A percentile compares a stretch with the other conserved stretches of the same genome.
Conservation (phyloP, 2,797 vertebrate species). For the Dicrostonyx torquatus region DNA sequence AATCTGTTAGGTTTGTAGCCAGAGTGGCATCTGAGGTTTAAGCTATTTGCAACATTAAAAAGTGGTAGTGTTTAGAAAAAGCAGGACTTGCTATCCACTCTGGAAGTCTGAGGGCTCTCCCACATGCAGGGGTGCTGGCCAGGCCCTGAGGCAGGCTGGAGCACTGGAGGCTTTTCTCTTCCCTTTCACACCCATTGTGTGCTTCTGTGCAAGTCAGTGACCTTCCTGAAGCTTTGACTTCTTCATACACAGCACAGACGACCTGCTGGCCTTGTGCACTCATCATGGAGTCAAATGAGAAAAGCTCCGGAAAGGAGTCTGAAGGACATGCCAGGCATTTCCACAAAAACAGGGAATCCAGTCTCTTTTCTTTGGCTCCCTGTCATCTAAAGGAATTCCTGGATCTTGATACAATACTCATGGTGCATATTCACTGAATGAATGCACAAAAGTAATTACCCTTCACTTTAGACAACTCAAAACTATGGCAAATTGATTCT, state of each 20-base stretch:
- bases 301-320: not conserved
- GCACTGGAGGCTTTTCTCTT: not conserved
- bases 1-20: not conserved
- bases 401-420: not conserved
- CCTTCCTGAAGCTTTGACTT: not conserved
- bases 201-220: not conserved
- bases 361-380: not conserved
- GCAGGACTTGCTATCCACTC: not conserved
- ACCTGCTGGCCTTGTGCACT: not conserved
- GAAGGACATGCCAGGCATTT: not conserved
- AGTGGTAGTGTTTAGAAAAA: not conserved
- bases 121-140: fast-evolving
- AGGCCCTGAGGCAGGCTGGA: fast-evolving
- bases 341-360: not conserved
- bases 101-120: not conserved
- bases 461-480: slow-evolving; percentile 10
- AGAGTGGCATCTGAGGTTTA: not conserved
- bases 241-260: not conserved
- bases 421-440: not conserved
- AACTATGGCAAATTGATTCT: not conserved
- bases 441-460: not conserved
- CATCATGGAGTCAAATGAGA: not conserved
- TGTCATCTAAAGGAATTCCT: not conserved
- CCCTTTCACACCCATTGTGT: not conserved
- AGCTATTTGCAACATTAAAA: not conserved